phyloP scores from a whole-genome alignment of 2,113 vertebrate genomes.

The Meleagris gallopavo region DNA sequence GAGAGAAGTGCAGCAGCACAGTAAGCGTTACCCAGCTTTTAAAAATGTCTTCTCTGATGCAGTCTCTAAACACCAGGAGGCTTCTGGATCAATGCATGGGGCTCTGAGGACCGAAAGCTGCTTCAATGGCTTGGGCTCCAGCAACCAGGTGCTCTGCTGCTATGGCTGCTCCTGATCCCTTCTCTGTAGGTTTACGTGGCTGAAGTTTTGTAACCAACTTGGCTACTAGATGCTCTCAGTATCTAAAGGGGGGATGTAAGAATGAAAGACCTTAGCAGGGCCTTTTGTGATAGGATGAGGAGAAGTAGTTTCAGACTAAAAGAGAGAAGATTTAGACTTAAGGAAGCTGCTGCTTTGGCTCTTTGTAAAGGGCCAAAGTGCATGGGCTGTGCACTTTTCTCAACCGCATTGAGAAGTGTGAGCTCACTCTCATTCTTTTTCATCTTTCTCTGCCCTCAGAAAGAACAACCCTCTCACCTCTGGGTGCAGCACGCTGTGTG shows the following conservation, averaged over 20 bases:
- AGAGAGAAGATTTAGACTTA: too few relatives aligned
- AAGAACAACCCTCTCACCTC: rapidly evolving
- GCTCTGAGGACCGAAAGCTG: not conserved
- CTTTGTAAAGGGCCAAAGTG: not conserved
- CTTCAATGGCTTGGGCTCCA: not conserved
- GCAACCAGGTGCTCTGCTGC: not conserved
- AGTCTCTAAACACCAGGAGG: not conserved
- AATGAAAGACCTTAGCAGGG: not conserved
- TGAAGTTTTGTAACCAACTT: not conserved
- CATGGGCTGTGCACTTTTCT: not conserved
- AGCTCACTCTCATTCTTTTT: not conserved
- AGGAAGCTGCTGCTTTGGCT: not conserved
- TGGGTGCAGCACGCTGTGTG: not conserved
- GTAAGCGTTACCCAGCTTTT: not conserved
- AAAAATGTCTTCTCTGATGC: not conserved
- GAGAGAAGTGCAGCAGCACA: not conserved
- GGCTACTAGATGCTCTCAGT: not conserved
- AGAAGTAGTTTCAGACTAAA: not conserved
- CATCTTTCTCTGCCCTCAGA: not conserved
- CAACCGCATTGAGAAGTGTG: not conserved
- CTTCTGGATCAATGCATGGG: not conserved
- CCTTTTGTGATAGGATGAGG: not conserved
- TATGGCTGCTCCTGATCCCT: not conserved
- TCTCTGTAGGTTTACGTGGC: constrained; percentile 3
- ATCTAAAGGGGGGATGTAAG: too few relatives aligned